phyloP scores from a whole-genome alignment of 1,140 invertebrate genomes.

The Linepithema humile region DNA sequence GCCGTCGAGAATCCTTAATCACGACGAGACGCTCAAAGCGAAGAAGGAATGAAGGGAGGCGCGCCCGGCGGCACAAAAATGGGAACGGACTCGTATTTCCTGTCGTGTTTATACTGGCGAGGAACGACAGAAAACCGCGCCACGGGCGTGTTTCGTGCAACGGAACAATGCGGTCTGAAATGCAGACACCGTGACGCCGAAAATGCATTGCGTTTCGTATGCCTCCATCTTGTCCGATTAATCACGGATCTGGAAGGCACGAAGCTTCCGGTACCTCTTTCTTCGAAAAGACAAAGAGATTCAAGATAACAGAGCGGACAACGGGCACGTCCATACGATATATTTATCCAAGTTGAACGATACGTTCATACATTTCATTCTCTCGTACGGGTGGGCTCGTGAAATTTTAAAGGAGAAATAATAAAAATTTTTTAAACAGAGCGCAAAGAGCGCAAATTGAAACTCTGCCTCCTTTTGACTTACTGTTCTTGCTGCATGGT shows the following conservation, averaged over 20 bases:
- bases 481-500: background rate
- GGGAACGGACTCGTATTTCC: slow-evolving; percentile 73
- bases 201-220: slow-evolving; percentile 71
- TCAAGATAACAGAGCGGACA: background rate
- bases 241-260: slow-evolving; percentile 56
- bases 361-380: no score
- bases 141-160: slow-evolving; percentile 54
- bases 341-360: background rate
- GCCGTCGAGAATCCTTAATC: slow-evolving; percentile 26
- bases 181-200: slow-evolving; percentile 78
- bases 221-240: slow-evolving; percentile 52
- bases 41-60: slow-evolving; percentile 9
- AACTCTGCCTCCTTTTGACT: background rate
- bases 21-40: background rate
- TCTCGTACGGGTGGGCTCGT: background rate
- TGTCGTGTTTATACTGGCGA: slow-evolving; percentile 62
- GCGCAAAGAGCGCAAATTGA: background rate
- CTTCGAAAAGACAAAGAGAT: slow-evolving; percentile 16
- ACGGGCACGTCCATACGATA: background rate
- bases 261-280: slow-evolving; percentile 33
- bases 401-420: slow-evolving; percentile 9
- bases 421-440: background rate
- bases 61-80: slow-evolving; percentile 42
- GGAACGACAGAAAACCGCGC: slow-evolving; percentile 50
- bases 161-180: slow-evolving; percentile 73